Conservation (phyloP, 1,140 invertebrate genomes). For the Aphaenogaster ashmeadi region DNA sequence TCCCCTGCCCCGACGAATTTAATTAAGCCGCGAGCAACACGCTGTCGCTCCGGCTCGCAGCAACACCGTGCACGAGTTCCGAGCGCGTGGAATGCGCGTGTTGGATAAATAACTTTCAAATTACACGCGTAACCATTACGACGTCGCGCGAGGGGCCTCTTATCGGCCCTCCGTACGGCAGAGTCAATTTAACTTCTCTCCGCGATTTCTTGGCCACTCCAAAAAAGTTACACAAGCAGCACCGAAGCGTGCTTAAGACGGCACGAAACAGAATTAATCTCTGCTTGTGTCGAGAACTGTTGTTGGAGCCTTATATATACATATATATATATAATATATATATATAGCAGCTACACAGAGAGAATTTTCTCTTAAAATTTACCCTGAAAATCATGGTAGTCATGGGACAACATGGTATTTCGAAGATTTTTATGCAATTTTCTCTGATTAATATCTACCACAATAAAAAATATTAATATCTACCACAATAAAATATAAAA, state of each 20-base stretch:
- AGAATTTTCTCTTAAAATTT: too few species aligned
- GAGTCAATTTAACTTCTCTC: conserved; percentile 47
- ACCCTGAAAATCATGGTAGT: too few species aligned
- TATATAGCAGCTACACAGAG: too few species aligned
- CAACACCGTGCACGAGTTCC: conserved; percentile 21
- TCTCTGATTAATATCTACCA: too few species aligned
- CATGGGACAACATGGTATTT: too few species aligned
- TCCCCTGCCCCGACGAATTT: conserved; percentile 62
- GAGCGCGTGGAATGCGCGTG: conserved; percentile 34
- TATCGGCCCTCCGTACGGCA: conserved; percentile 27
- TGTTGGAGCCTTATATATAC: not conserved
- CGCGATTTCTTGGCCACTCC: conserved; percentile 15
- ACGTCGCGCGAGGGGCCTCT: conserved; percentile 21
- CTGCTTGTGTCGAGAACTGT: not conserved
- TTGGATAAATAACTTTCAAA: conserved; percentile 55
- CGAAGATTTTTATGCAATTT: too few species aligned
- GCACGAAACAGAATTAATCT: conserved; percentile 16
- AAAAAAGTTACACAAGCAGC: conserved; percentile 22
- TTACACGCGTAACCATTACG: conserved; percentile 50
- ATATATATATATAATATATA: too few species aligned
- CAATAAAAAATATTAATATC: too few species aligned
- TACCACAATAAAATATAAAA: too few species aligned
- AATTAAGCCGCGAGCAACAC: conserved; percentile 69
- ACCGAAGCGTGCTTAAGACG: not conserved
- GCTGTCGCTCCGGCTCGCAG: not conserved